Conservation (phyloP, 2,113 vertebrate species). For the Anser cygnoides region DNA sequence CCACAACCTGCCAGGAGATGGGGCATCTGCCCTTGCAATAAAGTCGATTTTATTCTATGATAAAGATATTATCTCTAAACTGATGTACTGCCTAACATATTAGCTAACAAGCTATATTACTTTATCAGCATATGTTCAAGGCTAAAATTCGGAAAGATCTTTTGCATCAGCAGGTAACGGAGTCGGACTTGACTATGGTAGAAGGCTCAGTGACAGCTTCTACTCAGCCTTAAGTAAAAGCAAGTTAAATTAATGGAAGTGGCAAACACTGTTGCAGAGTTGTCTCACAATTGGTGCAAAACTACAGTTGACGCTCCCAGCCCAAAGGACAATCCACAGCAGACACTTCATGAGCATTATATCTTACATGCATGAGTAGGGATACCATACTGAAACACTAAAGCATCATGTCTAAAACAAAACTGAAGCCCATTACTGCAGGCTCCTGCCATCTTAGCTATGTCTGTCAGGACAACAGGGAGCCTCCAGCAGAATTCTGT, state of each 20-base stretch:
- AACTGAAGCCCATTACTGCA: neutral
- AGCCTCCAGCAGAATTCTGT: neutral
- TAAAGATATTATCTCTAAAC: neutral
- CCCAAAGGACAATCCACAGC: neutral
- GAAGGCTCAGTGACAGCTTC: neutral
- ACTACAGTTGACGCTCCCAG: neutral
- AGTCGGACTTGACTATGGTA: neutral
- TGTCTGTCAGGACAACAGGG: neutral
- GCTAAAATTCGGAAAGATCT: neutral
- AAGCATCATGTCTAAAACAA: neutral
- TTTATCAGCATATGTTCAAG: neutral
- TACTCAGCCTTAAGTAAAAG: neutral
- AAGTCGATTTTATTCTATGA: neutral
- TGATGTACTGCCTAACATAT: neutral
- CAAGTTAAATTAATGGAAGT: neutral
- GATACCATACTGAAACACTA: neutral
- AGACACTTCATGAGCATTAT: neutral
- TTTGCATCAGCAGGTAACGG: neutral
- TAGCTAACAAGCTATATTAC: neutral
- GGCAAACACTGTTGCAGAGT: neutral
- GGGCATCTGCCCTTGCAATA: neutral
- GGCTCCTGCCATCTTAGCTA: neutral
- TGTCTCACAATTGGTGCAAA: neutral
- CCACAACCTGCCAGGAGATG: slow-evolving; percentile 26
- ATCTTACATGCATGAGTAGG: neutral